Conservation (phyloP, 2,888 invertebrate genomes). For the Drosophila yooni region DNA sequence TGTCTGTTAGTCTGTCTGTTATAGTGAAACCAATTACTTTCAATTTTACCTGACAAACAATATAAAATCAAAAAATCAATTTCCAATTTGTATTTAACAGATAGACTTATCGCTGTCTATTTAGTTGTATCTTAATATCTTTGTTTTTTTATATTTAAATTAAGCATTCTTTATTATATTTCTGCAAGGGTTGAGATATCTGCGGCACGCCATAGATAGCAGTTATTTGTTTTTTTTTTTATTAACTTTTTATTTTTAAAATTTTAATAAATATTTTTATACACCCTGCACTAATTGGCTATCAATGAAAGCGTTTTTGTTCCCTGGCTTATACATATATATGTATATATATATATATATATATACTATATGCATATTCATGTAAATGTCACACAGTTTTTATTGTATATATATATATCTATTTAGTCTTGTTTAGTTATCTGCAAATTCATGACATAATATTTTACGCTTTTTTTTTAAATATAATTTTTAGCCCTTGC, state of each 20-base stretch:
- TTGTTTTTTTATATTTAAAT: background rate
- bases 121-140: background rate
- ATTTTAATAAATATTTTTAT: slow-evolving; percentile 66
- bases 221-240: slow-evolving; percentile 31
- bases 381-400: slow-evolving; percentile 31
- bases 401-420: slow-evolving; percentile 11
- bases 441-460: slow-evolving; percentile 23
- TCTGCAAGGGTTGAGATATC: slow-evolving; percentile 39
- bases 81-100: background rate
- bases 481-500: slow-evolving; percentile 15
- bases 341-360: slow-evolving; percentile 2
- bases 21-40: background rate
- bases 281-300: slow-evolving; percentile 72
- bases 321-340: slow-evolving; percentile 35
- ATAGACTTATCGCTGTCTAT: background rate
- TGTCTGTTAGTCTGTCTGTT: background rate
- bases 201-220: slow-evolving; percentile 37
- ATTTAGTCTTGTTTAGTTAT: slow-evolving; percentile 17
- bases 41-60: background rate
- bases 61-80: background rate
- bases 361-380: slow-evolving; percentile 37
- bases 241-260: slow-evolving; percentile 21
- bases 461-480: slow-evolving; percentile 38
- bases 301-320: slow-evolving; percentile 43
- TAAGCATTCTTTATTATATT: background rate